Evolutionary conservation across 2,113 vertebrate species (phyloP).

Genomic region (Amblyornis subalaris): DNA sequence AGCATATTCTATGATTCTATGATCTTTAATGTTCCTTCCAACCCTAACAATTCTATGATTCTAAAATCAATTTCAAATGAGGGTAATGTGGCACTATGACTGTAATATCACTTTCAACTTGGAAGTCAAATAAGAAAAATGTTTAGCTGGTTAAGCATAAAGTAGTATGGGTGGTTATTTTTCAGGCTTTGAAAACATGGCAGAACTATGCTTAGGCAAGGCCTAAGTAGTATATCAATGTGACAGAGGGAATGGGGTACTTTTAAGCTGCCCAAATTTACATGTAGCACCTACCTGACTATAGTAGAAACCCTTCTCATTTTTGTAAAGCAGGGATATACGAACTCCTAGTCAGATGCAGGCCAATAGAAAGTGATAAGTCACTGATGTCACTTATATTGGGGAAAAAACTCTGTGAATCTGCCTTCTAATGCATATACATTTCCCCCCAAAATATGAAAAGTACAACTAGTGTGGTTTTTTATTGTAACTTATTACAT

Average conservation of each 20-base stretch:
- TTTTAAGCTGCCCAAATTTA: background rate
- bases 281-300: background rate
- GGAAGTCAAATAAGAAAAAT: background rate
- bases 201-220: background rate
- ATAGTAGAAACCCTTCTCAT: background rate
- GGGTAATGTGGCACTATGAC: background rate
- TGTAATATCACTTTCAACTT: background rate
- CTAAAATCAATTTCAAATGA: background rate
- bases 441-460: background rate
- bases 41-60: background rate
- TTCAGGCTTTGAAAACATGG: background rate
- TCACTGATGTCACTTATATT: background rate
- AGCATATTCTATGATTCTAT: background rate
- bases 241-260: background rate
- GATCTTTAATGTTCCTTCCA: background rate
- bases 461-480: background rate
- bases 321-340: background rate
- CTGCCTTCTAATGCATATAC: background rate
- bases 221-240: background rate
- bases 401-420: background rate
- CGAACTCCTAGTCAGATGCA: background rate
- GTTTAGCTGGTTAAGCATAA: background rate
- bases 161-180: background rate
- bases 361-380: background rate
- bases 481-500: slow-evolving; percentile 13